Conservation (phyloP, 1,140 invertebrate genomes). For the Eupeodes corollae region DNA sequence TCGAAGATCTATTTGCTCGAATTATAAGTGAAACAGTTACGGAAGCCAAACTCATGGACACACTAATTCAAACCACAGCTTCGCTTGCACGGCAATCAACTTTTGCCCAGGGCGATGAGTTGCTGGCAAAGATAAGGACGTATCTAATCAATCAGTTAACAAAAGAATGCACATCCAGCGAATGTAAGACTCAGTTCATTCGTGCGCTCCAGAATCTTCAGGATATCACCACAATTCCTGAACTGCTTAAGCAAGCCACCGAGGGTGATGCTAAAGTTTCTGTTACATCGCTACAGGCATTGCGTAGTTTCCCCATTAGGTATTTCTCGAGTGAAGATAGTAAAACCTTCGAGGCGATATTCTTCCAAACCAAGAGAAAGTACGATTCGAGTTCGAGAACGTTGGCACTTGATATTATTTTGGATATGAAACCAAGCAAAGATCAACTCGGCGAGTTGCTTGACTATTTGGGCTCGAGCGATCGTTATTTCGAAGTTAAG, state of each 20-base stretch:
- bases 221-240: conserved; percentile 44
- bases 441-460: conserved; percentile 45
- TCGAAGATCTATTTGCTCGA: conserved; percentile 43
- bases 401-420: conserved; percentile 59
- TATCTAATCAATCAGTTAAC: conserved; percentile 8
- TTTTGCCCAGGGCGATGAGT: conserved; percentile 17
- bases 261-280: conserved; percentile 42
- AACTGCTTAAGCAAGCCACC: conserved; percentile 44
- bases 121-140: conserved; percentile 13
- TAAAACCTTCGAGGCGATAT: conserved; percentile 43
- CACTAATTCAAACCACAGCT: conserved; percentile 49
- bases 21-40: conserved; percentile 25
- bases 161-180: neutral
- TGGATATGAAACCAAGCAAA: conserved; percentile 45
- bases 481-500: conserved; percentile 52
- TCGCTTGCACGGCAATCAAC: conserved; percentile 44
- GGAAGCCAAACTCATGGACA: conserved; percentile 50
- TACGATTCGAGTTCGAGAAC: conserved; percentile 61
- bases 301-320: conserved; percentile 44
- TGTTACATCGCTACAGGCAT: conserved; percentile 53
- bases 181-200: conserved; percentile 49
- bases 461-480: conserved; percentile 41
- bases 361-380: conserved; percentile 49
- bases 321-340: conserved; percentile 33
- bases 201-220: conserved; percentile 56